Percentiles rank a stretch among this genome's conserved stretches.
These are phyloP conservation scores for Beaufortia kweichowensis DNA, from an alignment of 2,113 vertebrate species.

Conservation along the genomic window DNA sequence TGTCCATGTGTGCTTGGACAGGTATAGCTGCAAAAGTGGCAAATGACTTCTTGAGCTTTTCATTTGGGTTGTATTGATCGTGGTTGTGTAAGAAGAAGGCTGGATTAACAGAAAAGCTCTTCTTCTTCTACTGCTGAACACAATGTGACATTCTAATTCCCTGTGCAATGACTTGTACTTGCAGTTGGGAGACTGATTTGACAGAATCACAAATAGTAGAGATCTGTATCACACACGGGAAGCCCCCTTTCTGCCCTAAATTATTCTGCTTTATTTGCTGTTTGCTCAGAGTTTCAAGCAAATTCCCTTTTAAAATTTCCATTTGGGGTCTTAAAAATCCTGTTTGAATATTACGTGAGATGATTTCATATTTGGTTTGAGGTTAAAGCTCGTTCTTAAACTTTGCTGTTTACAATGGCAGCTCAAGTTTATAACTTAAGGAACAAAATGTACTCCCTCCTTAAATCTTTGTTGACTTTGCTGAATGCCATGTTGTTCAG, in stretches of 20 bases:
- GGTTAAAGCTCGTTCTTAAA: too few relatives aligned
- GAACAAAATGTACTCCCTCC: too few relatives aligned
- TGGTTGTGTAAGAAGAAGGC: conserved; percentile 1
- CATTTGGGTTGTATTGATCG: conserved; percentile 40
- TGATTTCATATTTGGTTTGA: too few relatives aligned
- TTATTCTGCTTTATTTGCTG: conserved; percentile 5
- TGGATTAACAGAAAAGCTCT: conserved; percentile 10
- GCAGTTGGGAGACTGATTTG: conserved; percentile 21
- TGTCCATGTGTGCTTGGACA: background rate
- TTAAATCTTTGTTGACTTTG: too few relatives aligned
- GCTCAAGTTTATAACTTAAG: too few relatives aligned
- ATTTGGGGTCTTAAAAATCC: too few relatives aligned
- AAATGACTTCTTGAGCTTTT: conserved; percentile 37
- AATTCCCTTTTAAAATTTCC: too few relatives aligned
- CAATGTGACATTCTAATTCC: conserved; percentile 36
- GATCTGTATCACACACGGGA: conserved; percentile 11
- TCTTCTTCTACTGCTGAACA: conserved; percentile 25
- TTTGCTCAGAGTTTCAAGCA: background rate
- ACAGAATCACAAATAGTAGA: conserved; percentile 14
- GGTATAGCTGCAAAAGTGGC: conserved; percentile 34
- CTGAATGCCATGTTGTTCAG: too few relatives aligned
- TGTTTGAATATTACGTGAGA: too few relatives aligned
- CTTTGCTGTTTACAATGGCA: too few relatives aligned
- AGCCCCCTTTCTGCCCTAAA: background rate
- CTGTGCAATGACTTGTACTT: conserved; percentile 9